Conservation (phyloP, 2,888 invertebrate species). For the Lepidocyrtinus sp. region DNA sequence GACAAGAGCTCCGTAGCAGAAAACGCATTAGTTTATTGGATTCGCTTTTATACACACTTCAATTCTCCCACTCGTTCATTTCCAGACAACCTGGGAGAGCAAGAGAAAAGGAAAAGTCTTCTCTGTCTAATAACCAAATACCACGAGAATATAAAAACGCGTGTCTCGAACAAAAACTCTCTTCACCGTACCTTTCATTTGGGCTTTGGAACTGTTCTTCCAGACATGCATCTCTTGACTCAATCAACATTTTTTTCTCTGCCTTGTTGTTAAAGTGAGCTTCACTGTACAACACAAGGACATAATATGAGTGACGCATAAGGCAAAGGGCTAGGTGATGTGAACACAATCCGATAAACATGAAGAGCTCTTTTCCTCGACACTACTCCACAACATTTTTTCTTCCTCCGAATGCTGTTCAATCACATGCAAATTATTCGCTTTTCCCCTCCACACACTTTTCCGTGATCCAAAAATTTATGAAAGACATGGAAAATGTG, state of each 20-base stretch:
- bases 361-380: neutral
- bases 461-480: neutral
- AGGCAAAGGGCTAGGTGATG: neutral
- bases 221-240: slow-evolving; percentile 15
- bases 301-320: slow-evolving; percentile 2
- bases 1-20: slow-evolving; percentile 18
- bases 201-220: neutral
- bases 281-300: neutral
- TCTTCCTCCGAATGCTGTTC: slow-evolving; percentile 9
- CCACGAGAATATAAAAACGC: slow-evolving; percentile 24
- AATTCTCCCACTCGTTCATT: slow-evolving; percentile 22
- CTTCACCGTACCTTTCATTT: neutral
- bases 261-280: neutral
- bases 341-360: neutral
- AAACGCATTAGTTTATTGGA: slow-evolving; percentile 62
- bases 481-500: slow-evolving; percentile 11
- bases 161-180: slow-evolving; percentile 31
- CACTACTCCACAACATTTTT: slow-evolving; percentile 7
- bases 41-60: slow-evolving; percentile 34
- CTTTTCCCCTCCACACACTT: neutral
- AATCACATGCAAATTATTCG: slow-evolving; percentile 18
- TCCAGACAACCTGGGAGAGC: neutral
- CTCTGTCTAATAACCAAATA: slow-evolving; percentile 52
- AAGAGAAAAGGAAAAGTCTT: slow-evolving; percentile 29
- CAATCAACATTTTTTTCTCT: slow-evolving; percentile 5